phyloP scores from a whole-genome alignment of 2,113 vertebrate genomes.

The Spea bombifrons region DNA sequence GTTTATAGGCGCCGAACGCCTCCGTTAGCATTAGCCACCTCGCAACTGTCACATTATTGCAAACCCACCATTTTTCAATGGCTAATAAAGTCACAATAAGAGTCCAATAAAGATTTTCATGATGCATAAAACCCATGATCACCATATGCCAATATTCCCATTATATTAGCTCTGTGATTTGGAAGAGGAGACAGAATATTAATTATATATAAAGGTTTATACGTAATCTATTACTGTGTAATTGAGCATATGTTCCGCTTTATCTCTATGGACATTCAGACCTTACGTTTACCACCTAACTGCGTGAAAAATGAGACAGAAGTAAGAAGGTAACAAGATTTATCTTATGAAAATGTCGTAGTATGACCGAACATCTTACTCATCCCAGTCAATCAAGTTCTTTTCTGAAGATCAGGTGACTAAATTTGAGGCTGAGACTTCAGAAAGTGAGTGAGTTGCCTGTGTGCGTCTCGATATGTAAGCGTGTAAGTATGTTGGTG shows the following conservation, averaged over 20 bases:
- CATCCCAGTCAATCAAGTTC: no score
- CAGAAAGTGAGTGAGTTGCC: no score
- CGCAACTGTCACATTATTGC: slow-evolving; percentile 14
- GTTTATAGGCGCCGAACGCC: neutral
- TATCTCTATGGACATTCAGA: neutral
- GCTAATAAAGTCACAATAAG: slow-evolving; percentile 30
- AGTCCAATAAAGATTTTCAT: slow-evolving; percentile 14
- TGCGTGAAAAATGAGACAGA: no score
- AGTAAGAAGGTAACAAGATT: no score
- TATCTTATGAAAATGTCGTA: no score
- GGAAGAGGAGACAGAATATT: slow-evolving; percentile 15
- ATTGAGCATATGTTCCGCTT: slow-evolving; percentile 23
- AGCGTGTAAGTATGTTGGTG: no score
- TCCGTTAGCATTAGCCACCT: slow-evolving; percentile 11
- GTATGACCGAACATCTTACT: no score
- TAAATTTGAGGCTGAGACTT: no score
- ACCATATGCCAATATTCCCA: slow-evolving; percentile 34
- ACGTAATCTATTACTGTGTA: slow-evolving; percentile 9
- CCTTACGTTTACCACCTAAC: neutral
- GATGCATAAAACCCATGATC: slow-evolving; percentile 5
- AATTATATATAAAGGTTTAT: slow-evolving; percentile 30
- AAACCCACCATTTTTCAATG: slow-evolving; percentile 18
- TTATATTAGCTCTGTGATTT: slow-evolving; percentile 19
- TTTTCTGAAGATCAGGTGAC: no score
- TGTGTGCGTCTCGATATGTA: no score